Percentiles rank a stretch among this genome's conserved stretches.
These are phyloP conservation scores for Sinocyclocheilus rhinocerous DNA, from an alignment of 2,113 vertebrate genomes.

Conservation along the genomic window DNA sequence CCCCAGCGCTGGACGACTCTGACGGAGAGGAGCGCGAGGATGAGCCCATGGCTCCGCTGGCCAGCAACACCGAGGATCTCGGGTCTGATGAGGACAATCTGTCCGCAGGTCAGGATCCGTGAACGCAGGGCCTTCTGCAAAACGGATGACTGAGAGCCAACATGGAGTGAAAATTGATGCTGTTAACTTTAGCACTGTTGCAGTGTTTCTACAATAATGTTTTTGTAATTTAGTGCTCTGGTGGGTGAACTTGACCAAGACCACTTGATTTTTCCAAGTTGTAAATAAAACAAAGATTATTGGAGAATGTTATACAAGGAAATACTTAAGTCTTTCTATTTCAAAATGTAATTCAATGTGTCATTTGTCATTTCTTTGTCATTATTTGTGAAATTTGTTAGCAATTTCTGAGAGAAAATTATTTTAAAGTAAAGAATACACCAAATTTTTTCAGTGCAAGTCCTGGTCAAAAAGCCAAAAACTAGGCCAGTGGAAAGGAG, in stretches of 20 bases:
- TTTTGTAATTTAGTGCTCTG: neutral
- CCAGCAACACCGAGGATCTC: constrained; percentile 71
- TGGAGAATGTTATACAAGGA: neutral
- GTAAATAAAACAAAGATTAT: neutral
- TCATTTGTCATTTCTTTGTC: neutral
- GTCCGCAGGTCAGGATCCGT: constrained; percentile 66
- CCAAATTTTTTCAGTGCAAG: neutral
- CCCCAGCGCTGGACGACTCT: constrained; percentile 65
- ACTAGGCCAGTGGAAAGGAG: no score
- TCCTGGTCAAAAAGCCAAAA: neutral
- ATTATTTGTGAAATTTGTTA: neutral
- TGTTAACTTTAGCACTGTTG: neutral
- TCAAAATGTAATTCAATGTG: neutral
- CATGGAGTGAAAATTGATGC: no score
- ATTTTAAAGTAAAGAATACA: neutral
- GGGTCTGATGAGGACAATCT: constrained; percentile 69
- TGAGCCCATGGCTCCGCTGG: constrained; percentile 66
- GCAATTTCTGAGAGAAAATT: neutral
- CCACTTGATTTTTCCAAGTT: no score
- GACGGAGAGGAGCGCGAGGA: constrained; percentile 72
- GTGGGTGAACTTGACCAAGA: neutral
- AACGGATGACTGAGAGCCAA: neutral
- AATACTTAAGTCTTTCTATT: neutral
- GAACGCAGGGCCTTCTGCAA: neutral
- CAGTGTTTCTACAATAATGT: neutral